These are phyloP conservation scores for Cotesia glomerata DNA, from an alignment of 1,140 invertebrate species.

Conservation along the genomic window DNA sequence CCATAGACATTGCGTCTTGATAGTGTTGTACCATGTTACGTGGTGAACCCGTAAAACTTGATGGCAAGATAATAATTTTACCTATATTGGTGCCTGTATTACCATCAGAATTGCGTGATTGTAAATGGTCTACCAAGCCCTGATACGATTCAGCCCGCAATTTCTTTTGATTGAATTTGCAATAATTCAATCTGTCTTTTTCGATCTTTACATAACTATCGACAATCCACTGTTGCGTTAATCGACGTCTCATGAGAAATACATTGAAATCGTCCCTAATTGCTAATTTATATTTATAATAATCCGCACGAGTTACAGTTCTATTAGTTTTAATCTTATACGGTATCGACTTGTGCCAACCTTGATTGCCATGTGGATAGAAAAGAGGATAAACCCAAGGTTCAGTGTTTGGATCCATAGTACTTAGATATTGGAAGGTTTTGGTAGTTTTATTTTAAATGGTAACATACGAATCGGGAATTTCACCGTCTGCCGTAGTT, in stretches of 20 bases:
- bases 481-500: conserved; percentile 22
- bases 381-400: conserved; percentile 19
- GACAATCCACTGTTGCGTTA: conserved; percentile 18
- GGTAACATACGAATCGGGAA: conserved; percentile 22
- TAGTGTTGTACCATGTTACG: conserved; percentile 56
- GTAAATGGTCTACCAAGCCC: not conserved
- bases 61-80: conserved; percentile 47
- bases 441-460: conserved; percentile 12
- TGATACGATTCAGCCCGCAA: conserved; percentile 10
- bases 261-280: conserved; percentile 4
- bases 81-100: conserved; percentile 15
- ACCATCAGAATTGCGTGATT: not conserved
- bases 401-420: not conserved
- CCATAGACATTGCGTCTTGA: conserved; percentile 58
- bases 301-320: conserved; percentile 5
- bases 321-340: not conserved
- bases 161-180: conserved; percentile 6
- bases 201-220: conserved; percentile 25
- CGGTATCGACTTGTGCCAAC: conserved; percentile 13
- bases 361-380: conserved; percentile 19
- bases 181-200: conserved; percentile 16
- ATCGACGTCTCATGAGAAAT: conserved; percentile 8
- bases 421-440: conserved; percentile 1
- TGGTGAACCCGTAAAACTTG: conserved; percentile 49
- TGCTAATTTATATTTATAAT: conserved; percentile 14